Percentiles rank a stretch among this genome's conserved stretches.
phyloP scores from a whole-genome alignment of 2,797 vertebrate species.

The Gouania willdenowi region DNA sequence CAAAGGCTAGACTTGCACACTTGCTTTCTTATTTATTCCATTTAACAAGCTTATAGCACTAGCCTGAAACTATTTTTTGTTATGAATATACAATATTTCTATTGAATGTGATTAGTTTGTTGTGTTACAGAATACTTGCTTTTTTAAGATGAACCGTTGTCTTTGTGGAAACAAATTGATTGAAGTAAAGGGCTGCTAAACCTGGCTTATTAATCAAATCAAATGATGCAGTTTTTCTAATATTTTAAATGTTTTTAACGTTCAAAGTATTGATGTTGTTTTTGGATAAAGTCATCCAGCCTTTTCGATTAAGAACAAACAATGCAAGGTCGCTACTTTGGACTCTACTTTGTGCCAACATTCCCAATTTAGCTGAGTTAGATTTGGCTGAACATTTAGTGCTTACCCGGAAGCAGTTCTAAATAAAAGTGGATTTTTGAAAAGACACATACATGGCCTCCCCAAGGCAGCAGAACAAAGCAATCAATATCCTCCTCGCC shows the following conservation, averaged over 20 bases:
- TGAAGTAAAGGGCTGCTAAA: too few relatives aligned
- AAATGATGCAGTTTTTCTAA: not conserved
- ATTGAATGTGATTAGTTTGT: too few relatives aligned
- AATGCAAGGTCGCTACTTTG: constrained; percentile 13
- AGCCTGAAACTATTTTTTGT: too few relatives aligned
- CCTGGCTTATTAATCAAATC: not conserved
- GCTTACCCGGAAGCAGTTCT: constrained; percentile 33
- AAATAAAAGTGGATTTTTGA: constrained; percentile 48
- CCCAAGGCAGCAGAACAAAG: constrained; percentile 48
- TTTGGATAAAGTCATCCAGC: not conserved
- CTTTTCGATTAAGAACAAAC: constrained; percentile 21
- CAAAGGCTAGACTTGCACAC: too few relatives aligned
- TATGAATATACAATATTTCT: too few relatives aligned
- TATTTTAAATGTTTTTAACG: not conserved
- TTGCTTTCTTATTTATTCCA: too few relatives aligned
- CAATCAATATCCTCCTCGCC: constrained; percentile 52
- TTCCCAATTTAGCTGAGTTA: constrained; percentile 34
- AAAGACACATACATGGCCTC: constrained; percentile 54
- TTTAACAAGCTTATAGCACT: too few relatives aligned
- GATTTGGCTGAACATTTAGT: constrained; percentile 46
- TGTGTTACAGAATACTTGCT: too few relatives aligned
- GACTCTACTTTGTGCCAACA: constrained; percentile 13
- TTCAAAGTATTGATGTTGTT: not conserved
- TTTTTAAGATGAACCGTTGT: too few relatives aligned
- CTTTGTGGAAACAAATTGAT: too few relatives aligned